Conservation (phyloP, 1,140 invertebrate genomes). For the Orius laevigatus region DNA sequence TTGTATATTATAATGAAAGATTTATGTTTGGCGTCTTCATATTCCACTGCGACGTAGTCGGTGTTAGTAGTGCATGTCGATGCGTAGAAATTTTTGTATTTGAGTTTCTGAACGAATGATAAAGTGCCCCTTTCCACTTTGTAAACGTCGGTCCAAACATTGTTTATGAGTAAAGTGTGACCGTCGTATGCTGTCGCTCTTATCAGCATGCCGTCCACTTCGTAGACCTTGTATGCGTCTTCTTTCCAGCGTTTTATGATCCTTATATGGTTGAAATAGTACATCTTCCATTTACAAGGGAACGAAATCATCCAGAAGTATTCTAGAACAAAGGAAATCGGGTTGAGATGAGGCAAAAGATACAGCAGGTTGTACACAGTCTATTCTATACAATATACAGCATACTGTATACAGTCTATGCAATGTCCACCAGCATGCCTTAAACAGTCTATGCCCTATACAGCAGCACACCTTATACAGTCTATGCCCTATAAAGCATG, state of each 20-base stretch:
- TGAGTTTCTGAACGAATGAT: neutral
- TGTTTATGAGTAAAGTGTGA: conserved; percentile 2
- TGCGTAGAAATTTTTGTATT: neutral
- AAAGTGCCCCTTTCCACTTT: conserved; percentile 6
- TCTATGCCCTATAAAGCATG: too few species aligned
- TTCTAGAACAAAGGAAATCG: neutral
- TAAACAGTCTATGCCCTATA: too few species aligned
- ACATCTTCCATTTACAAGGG: conserved; percentile 7
- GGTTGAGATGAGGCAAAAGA: too few species aligned
- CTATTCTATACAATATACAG: too few species aligned
- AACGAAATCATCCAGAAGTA: neutral
- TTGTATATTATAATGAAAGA: conserved; percentile 5
- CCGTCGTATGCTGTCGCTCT: conserved; percentile 8
- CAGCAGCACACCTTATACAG: too few species aligned
- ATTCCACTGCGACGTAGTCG: conserved; percentile 4
- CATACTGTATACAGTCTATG: too few species aligned
- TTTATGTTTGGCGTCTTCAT: neutral
- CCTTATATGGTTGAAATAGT: conserved; percentile 5
- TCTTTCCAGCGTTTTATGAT: conserved; percentile 4
- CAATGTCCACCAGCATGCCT: too few species aligned
- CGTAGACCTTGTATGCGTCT: conserved; percentile 5
- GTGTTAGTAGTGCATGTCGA: conserved; percentile 7
- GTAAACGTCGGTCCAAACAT: conserved; percentile 1
- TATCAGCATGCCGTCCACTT: conserved; percentile 2
- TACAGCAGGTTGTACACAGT: neutral